Conservation (phyloP, 2,888 invertebrate species). For the Erpobdella octoculata region DNA sequence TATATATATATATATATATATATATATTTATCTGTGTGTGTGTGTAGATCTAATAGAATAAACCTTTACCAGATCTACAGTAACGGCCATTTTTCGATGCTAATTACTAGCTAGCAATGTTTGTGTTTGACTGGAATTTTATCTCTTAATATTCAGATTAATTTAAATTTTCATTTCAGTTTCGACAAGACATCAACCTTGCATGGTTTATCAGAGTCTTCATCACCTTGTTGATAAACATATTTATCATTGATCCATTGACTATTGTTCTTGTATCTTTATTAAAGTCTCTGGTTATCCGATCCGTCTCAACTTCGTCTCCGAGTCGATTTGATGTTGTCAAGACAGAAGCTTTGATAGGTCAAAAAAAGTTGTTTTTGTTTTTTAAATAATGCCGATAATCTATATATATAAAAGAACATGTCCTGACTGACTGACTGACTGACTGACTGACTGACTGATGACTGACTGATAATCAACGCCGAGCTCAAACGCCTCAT, state of each 20-base stretch:
- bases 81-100: too few relatives aligned
- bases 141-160: too few relatives aligned
- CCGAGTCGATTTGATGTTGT: neutral
- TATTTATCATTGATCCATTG: slow-evolving; percentile 17
- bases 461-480: too few relatives aligned
- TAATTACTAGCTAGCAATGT: too few relatives aligned
- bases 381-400: too few relatives aligned
- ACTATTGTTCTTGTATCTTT: slow-evolving; percentile 13
- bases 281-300: slow-evolving; percentile 4
- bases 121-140: too few relatives aligned
- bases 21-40: too few relatives aligned
- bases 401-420: neutral
- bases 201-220: slow-evolving; percentile 12
- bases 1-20: too few relatives aligned
- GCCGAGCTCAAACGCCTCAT: too few relatives aligned
- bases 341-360: neutral
- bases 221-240: slow-evolving; percentile 8
- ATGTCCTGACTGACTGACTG: neutral
- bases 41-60: too few relatives aligned
- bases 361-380: neutral
- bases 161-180: neutral
- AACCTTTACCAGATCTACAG: too few relatives aligned
- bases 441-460: neutral
- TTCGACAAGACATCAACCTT: neutral
- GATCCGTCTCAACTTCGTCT: neutral